phyloP scores from a whole-genome alignment of 2,113 vertebrate species.

The Xenopus tropicalis region UCB_Xtro_10.0 CM004450.2:112788501-112789000 shows the following conservation, averaged over 20 bases:
- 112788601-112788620: conserved; percentile 72
- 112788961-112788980: conserved; percentile 88
- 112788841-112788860: conserved; percentile 77
- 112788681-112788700: conserved; percentile 85
- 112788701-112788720: conserved; percentile 78
- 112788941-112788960: conserved; percentile 80
- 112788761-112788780: conserved; percentile 69
- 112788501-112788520: too few relatives aligned
- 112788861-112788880: conserved; percentile 80
- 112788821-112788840: conserved; percentile 87
- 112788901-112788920: conserved; percentile 82
- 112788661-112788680: conserved; percentile 81
- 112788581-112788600: conserved; percentile 84
- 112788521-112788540: background rate
- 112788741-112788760: conserved; percentile 73
- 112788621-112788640: conserved; percentile 63
- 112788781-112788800: conserved; percentile 86
- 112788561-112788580: conserved; percentile 79
- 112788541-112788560: conserved; percentile 63
- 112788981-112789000: conserved; percentile 88
- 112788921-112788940: conserved; percentile 54
- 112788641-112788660: conserved; percentile 81
- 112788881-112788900: conserved; percentile 78
- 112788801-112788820: conserved; percentile 89
- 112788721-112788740: conserved; percentile 89